Evolutionary conservation across 2,888 invertebrate genomes (phyloP).

Genomic region (Macroteleia sp.): DNA sequence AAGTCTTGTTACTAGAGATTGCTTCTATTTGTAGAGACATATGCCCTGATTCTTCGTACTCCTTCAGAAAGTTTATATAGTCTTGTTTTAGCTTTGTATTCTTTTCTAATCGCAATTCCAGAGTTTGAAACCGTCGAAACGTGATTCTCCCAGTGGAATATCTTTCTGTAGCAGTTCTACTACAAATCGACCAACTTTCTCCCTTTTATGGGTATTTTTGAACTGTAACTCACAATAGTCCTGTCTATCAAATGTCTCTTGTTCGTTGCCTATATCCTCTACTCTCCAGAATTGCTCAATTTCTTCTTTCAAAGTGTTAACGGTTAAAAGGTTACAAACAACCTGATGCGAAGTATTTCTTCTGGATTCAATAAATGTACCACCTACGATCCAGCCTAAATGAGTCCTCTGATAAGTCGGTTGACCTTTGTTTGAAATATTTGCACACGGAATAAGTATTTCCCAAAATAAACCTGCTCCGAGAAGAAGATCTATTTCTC

Average conservation of each 20-base stretch:
- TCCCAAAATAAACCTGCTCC: conserved; percentile 16
- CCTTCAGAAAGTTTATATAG: conserved; percentile 43
- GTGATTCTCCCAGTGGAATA: conserved; percentile 42
- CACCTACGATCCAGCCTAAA: conserved; percentile 17
- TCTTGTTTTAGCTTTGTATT: conserved; percentile 20
- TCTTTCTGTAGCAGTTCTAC: conserved; percentile 37
- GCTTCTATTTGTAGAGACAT: conserved; percentile 16
- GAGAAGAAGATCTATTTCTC: not conserved
- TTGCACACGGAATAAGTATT: not conserved
- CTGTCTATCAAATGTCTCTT: conserved; percentile 10
- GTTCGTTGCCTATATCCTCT: not conserved
- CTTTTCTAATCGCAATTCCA: conserved; percentile 30
- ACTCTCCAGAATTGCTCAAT: not conserved
- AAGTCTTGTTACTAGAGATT: not conserved
- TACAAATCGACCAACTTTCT: conserved; percentile 28
- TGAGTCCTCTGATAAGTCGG: not conserved
- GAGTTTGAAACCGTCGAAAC: conserved; percentile 15
- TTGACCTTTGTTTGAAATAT: not conserved
- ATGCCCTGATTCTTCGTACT: conserved; percentile 40
- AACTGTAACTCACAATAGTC: conserved; percentile 32
- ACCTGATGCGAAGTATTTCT: no score
- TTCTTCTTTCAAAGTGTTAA: not conserved
- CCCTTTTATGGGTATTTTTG: not conserved
- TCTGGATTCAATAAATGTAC: no score
- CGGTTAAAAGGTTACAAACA: not conserved